Evolutionary conservation across 2,888 invertebrate genomes (phyloP).

Genomic region (Gymnoscelis rufifasciata): DNA sequence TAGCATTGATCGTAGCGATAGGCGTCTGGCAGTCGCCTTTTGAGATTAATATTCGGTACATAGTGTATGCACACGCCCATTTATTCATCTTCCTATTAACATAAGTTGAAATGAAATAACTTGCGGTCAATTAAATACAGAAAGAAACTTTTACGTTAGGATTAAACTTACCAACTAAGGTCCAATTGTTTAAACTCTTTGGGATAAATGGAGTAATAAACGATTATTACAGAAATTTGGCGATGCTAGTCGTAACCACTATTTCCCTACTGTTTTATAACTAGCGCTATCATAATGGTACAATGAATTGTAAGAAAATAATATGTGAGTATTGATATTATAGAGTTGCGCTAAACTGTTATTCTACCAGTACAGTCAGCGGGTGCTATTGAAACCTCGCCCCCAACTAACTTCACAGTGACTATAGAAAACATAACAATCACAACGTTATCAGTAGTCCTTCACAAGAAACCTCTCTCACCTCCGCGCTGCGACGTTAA

Average conservation of each 20-base stretch:
- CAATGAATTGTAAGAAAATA: slow-evolving; percentile 32
- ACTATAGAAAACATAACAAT: neutral
- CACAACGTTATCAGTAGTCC: neutral
- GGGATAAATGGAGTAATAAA: slow-evolving; percentile 59
- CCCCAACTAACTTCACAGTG: neutral
- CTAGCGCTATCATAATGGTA: slow-evolving; percentile 46
- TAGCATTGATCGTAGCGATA: too few relatives aligned
- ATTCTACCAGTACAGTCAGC: slow-evolving; percentile 40
- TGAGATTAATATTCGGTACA: too few relatives aligned
- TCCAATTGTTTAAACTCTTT: slow-evolving; percentile 65
- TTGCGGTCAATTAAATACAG: slow-evolving; percentile 3
- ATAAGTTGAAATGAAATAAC: neutral
- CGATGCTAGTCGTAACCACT: slow-evolving; percentile 57
- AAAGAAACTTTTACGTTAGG: slow-evolving; percentile 30
- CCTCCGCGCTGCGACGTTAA: too few relatives aligned
- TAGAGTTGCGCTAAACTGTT: slow-evolving; percentile 37
- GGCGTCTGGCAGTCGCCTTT: too few relatives aligned
- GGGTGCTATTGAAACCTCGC: slow-evolving; percentile 11
- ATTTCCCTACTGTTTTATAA: slow-evolving; percentile 47
- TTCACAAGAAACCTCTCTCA: neutral
- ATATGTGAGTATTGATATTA: slow-evolving; percentile 46
- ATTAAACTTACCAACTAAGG: slow-evolving; percentile 53
- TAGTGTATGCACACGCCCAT: too few relatives aligned
- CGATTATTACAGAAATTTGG: slow-evolving; percentile 57
- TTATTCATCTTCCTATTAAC: too few relatives aligned